Evolutionary conservation across 2,113 vertebrate species (phyloP), one percentile per base, ranked within the genome.

Genomic region (Ploceus nigricollis): DNA sequence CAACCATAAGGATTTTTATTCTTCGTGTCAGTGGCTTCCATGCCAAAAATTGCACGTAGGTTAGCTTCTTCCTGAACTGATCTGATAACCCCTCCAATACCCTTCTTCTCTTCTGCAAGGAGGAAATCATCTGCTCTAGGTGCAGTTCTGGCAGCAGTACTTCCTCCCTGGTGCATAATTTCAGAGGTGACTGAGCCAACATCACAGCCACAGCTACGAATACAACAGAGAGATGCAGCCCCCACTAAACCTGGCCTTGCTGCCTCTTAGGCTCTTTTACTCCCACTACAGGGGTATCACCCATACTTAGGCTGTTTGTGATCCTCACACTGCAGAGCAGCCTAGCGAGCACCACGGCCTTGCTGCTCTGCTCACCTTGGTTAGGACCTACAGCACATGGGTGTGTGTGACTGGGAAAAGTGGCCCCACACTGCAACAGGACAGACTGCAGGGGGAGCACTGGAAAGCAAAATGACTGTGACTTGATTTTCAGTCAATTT

Each of bases 331-430:
- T 3, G 1, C 6, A 15, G 14, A 57, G 61, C 33, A 92, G 25
- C 24, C 57, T 30, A 33, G 15, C 5, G 61, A 82, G 51, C 12
- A 58, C 11, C n/a, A 9, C 0, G 1, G 45, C 31, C 21, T 70
- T 54, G 37, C 51, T 77, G 39, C 61, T 42, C 17, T 8, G 4
- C 39, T 35, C 47, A 33, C 17, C 33, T 42, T 47, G 65, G 21
- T 19, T 14, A 35, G 40, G 15, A 78, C 44, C 21, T 39, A 33
- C 23, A 65, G 44, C 1, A 3, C 42, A 30, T 0, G 0, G 39
- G 10, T 25, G 18, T 39, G 10, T 13, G 23, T 3, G 13, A 11
- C 21, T 1, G 24, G 82, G 45, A 58, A 23, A 58, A 35, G 13
- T 10, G 60, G 53, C 30, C 42, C 54, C 35, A 50, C 5, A 6